Conservation (phyloP, 1,140 invertebrate species). For the Anoplophora glabripennis region DNA sequence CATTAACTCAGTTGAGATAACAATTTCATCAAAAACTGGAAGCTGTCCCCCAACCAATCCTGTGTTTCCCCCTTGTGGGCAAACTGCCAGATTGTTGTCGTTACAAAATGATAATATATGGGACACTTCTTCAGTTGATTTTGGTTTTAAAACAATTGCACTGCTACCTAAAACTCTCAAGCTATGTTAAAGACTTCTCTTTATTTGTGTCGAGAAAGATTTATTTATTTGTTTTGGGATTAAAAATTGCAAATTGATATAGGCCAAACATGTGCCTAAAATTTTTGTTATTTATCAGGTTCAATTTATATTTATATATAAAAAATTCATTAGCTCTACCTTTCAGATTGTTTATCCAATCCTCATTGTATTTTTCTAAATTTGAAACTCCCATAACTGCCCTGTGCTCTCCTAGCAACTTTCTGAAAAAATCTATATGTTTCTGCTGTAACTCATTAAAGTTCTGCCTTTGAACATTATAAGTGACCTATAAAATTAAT, state of each 20-base stretch:
- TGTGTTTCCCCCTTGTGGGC: conserved; percentile 94
- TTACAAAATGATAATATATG: conserved; percentile 85
- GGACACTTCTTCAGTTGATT: conserved; percentile 82
- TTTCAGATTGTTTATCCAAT: conserved; percentile 86
- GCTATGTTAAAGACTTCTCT: no score
- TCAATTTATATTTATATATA: no score
- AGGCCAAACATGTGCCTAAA: no score
- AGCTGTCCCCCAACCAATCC: conserved; percentile 90
- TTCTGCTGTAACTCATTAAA: conserved; percentile 49
- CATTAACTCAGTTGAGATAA: conserved; percentile 83
- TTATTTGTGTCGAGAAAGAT: no score
- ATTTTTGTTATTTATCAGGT: no score
- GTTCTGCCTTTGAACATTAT: conserved; percentile 51
- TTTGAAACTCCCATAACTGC: conserved; percentile 75
- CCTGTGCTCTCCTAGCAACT: conserved; percentile 64
- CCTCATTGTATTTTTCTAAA: conserved; percentile 81
- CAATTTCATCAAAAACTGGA: conserved; percentile 96
- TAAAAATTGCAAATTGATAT: no score
- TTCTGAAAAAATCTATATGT: conserved; percentile 73
- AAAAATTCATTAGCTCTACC: conserved; percentile 57
- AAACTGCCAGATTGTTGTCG: conserved; percentile 78
- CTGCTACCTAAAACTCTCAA: conserved; percentile 61
- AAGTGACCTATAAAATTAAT: conserved; percentile 46
- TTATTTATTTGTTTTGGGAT: no score
- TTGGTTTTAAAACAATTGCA: conserved; percentile 73